Conservation (phyloP, 2,888 invertebrate genomes). For the Nysson spinosus region DNA sequence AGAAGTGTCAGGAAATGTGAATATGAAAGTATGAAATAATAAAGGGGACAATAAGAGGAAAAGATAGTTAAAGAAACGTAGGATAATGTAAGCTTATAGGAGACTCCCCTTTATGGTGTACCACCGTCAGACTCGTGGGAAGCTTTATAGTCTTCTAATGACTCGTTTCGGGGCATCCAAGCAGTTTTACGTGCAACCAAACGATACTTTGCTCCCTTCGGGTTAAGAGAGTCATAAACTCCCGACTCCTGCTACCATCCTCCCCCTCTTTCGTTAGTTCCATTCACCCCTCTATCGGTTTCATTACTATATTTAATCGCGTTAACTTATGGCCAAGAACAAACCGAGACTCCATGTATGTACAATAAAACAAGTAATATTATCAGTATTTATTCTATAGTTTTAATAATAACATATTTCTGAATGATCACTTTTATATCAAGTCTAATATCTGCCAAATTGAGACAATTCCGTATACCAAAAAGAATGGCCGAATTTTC, state of each 20-base stretch:
- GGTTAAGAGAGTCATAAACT: conserved; percentile 10
- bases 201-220: conserved; percentile 12
- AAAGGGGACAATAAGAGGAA: not conserved
- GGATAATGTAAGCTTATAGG: not conserved
- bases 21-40: not conserved
- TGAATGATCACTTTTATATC: too few relatives aligned
- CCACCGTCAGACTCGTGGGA: conserved; percentile 17
- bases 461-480: too few relatives aligned
- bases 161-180: conserved; percentile 16
- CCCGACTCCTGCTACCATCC: not conserved
- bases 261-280: not conserved
- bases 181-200: conserved; percentile 11
- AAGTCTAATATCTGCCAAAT: too few relatives aligned
- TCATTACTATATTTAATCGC: not conserved
- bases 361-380: too few relatives aligned
- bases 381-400: too few relatives aligned
- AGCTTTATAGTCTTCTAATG: conserved; percentile 27
- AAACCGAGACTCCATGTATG: too few relatives aligned
- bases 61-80: not conserved
- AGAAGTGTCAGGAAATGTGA: too few relatives aligned
- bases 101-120: conserved; percentile 2
- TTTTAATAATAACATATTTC: too few relatives aligned
- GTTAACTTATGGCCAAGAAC: not conserved
- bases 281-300: not conserved
- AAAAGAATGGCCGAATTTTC: too few relatives aligned